phyloP scores from a whole-genome alignment of 2,797 vertebrate genomes.

The Sitta carolinensis region DNA sequence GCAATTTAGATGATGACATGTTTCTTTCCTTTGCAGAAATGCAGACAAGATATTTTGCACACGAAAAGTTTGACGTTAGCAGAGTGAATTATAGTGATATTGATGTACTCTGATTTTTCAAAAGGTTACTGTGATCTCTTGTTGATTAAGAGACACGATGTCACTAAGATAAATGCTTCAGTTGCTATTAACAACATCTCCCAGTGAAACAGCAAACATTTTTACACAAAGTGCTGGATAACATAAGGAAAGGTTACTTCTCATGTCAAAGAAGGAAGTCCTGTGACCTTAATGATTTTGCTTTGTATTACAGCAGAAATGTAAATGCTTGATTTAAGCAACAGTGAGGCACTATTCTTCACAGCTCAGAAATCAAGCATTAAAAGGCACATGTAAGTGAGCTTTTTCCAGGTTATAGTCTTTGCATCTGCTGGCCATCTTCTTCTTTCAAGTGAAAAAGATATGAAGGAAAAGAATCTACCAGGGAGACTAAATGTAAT shows the following conservation, averaged over 20 bases:
- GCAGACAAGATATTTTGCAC: not conserved
- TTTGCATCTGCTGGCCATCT: not conserved
- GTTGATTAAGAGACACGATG: not conserved
- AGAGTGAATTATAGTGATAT: not conserved
- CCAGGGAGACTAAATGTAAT: not conserved
- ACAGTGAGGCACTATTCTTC: not conserved
- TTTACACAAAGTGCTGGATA: not conserved
- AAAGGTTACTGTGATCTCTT: slow-evolving; percentile 32
- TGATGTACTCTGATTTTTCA: not conserved
- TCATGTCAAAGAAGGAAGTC: not conserved
- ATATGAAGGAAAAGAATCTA: not conserved
- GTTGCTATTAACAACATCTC: not conserved
- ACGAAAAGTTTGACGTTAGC: not conserved
- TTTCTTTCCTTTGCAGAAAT: not conserved
- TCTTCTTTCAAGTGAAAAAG: not conserved
- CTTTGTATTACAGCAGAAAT: not conserved
- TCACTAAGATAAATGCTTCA: not conserved
- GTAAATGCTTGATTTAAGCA: not conserved
- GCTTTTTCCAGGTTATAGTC: not conserved
- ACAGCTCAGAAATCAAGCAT: not conserved
- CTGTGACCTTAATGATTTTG: not conserved
- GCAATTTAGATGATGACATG: not conserved
- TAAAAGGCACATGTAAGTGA: not conserved
- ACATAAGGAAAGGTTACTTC: not conserved
- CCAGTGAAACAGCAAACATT: not conserved